These are phyloP conservation scores for Pseudachorutes palmiensis DNA, from an alignment of 1,140 invertebrate genomes.

Conservation along the genomic window DNA sequence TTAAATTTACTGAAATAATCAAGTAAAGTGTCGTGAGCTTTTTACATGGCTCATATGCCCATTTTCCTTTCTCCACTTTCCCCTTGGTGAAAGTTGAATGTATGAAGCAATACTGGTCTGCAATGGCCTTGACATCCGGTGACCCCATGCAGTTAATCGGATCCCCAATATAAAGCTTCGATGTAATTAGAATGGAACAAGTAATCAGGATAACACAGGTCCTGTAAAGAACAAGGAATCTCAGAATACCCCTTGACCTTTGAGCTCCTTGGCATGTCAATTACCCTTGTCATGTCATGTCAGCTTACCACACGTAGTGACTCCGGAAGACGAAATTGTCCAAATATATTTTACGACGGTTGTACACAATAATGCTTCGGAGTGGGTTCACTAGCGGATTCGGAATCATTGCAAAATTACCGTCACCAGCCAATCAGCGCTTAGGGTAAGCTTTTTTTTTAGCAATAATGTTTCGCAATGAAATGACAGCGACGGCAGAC, in stretches of 20 bases:
- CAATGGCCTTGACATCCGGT: slow-evolving; percentile 50
- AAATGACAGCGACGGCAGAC: too few species aligned
- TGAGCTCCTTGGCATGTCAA: background rate
- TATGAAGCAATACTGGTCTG: slow-evolving; percentile 65
- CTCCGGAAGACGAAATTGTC: slow-evolving; percentile 23
- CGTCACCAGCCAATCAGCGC: too few species aligned
- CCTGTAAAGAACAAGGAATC: background rate
- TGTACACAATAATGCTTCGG: slow-evolving; percentile 17
- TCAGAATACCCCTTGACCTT: background rate
- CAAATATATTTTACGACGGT: slow-evolving; percentile 22
- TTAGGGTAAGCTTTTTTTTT: too few species aligned
- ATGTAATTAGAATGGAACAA: slow-evolving; percentile 56
- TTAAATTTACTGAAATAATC: background rate
- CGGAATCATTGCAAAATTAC: slow-evolving; percentile 18
- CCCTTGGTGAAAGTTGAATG: slow-evolving; percentile 61
- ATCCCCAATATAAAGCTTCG: slow-evolving; percentile 64
- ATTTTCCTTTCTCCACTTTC: slow-evolving; percentile 38
- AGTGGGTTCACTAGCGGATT: slow-evolving; percentile 21
- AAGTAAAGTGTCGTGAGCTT: background rate
- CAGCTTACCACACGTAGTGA: slow-evolving; percentile 18
- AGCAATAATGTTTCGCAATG: too few species aligned
- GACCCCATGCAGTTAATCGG: slow-evolving; percentile 57
- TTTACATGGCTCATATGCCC: slow-evolving; percentile 25
- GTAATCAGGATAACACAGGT: slow-evolving; percentile 57
- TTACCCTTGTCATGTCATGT: background rate